Evolutionary conservation across 2,797 vertebrate genomes (phyloP).

Genomic region (Anguilla megastoma): DNA sequence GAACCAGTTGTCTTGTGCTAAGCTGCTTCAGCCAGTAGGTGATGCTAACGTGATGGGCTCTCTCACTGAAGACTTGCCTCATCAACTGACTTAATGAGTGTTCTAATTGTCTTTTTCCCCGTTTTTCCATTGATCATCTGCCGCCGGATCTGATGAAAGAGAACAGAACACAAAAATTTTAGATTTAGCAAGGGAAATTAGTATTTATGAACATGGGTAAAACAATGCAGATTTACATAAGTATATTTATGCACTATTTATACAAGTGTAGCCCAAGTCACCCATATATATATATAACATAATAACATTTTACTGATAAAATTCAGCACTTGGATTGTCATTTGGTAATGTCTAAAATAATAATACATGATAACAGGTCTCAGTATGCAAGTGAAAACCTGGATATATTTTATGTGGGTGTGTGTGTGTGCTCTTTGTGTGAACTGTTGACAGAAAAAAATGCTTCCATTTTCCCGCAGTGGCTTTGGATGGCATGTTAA

Average conservation of each 20-base stretch:
- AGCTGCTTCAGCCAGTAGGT: not conserved
- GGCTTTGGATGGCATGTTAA: not conserved
- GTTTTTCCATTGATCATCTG: constrained; percentile 93
- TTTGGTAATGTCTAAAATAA: too few relatives aligned
- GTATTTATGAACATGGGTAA: not conserved
- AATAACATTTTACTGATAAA: not conserved
- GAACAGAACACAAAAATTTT: constrained; percentile 32
- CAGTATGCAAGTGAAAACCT: too few relatives aligned
- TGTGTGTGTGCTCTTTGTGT: not conserved
- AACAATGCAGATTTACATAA: not conserved
- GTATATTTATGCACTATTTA: not conserved
- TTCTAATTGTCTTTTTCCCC: constrained; percentile 88
- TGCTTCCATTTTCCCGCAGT: not conserved
- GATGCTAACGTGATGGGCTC: not conserved
- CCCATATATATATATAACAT: not conserved
- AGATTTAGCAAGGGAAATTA: too few relatives aligned
- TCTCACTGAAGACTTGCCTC: constrained; percentile 73
- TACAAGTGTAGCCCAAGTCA: not conserved
- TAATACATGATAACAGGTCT: too few relatives aligned
- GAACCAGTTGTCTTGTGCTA: constrained; percentile 2
- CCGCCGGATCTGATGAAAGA: constrained; percentile 80
- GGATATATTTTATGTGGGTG: not conserved
- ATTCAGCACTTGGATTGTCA: not conserved
- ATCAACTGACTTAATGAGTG: constrained; percentile 89
- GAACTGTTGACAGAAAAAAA: not conserved